A percentile compares a stretch with the other conserved stretches of the same genome.
Conservation (phyloP, 2,888 invertebrate species). For the Chloroclysta siterata region DNA sequence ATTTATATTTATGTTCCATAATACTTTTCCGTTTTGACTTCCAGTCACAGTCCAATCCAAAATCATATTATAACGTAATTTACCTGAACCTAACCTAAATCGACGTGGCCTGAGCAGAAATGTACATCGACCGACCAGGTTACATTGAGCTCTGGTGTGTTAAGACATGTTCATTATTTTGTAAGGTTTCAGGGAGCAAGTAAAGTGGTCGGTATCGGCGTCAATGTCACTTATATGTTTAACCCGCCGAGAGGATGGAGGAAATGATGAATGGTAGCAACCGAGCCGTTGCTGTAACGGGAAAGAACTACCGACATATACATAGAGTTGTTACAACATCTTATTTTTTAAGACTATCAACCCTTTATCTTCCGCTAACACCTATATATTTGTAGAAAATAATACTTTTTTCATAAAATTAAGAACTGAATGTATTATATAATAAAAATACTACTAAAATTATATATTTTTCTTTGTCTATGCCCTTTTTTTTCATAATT, state of each 20-base stretch:
- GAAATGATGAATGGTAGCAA: constrained; percentile 81
- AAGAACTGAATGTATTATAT: too few relatives aligned
- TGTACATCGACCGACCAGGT: constrained; percentile 62
- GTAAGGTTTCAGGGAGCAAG: constrained; percentile 54
- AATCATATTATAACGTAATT: constrained; percentile 75
- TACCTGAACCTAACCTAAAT: constrained; percentile 71
- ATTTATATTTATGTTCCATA: neutral
- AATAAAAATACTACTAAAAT: too few relatives aligned
- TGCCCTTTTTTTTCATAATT: too few relatives aligned
- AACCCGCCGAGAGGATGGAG: constrained; percentile 84
- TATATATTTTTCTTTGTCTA: too few relatives aligned
- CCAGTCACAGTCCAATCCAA: constrained; percentile 56
- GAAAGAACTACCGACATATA: constrained; percentile 52
- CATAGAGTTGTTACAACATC: constrained; percentile 58
- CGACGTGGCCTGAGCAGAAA: constrained; percentile 67
- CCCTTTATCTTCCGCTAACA: neutral
- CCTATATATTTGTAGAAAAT: too few relatives aligned
- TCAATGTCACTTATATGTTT: constrained; percentile 85
- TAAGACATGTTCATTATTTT: constrained; percentile 48
- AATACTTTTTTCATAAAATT: too few relatives aligned
- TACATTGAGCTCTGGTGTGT: constrained; percentile 51
- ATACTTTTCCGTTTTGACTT: constrained; percentile 47
- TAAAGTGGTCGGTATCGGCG: constrained; percentile 66
- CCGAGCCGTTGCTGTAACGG: constrained; percentile 70
- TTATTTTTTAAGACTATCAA: neutral